These are phyloP conservation scores for Promerops cafer DNA, from an alignment of 2,113 vertebrate genomes.

Conservation along the genomic window DNA sequence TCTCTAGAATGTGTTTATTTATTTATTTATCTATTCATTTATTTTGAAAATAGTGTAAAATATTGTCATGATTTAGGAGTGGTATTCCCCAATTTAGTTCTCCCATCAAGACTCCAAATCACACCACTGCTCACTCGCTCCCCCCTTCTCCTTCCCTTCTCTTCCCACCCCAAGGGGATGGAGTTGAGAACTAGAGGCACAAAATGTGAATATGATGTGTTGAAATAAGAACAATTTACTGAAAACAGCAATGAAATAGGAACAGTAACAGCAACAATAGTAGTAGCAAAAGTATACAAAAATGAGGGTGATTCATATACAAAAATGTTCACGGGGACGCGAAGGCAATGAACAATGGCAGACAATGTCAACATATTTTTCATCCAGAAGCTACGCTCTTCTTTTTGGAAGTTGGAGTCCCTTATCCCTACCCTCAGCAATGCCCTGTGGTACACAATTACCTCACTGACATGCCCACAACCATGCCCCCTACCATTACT, in stretches of 20 bases:
- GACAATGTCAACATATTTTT: neutral
- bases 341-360: neutral
- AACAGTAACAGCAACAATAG: neutral
- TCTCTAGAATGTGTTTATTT: neutral
- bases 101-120: neutral
- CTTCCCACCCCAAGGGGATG: neutral
- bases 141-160: neutral
- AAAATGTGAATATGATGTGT: neutral
- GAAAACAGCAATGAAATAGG: neutral
- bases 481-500: neutral
- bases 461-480: neutral
- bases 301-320: neutral
- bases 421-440: neutral
- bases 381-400: neutral
- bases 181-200: neutral
- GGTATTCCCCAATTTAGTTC: neutral
- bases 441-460: neutral
- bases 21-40: neutral
- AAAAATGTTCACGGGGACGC: neutral
- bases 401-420: neutral
- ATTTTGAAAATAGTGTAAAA: neutral
- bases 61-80: neutral
- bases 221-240: neutral
- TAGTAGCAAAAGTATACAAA: neutral
- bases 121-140: accelerated